phyloP scores from a whole-genome alignment of 2,797 vertebrate species.

The Onychomys torridus region DNA sequence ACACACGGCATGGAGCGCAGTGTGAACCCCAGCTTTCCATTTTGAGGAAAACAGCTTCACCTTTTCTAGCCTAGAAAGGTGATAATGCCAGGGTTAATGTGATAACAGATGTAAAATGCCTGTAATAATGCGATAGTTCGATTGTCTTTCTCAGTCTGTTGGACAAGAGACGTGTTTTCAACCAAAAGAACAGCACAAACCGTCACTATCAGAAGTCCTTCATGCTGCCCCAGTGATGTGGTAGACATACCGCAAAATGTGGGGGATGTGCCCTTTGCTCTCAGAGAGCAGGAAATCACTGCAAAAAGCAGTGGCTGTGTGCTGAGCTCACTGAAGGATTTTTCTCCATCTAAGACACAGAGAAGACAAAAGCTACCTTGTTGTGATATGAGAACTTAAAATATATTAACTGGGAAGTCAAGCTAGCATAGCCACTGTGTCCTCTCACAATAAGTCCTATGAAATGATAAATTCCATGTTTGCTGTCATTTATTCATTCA shows the following conservation, averaged over 20 bases:
- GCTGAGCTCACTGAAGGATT: neutral
- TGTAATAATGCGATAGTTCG: neutral
- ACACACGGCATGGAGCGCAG: neutral
- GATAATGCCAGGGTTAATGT: neutral
- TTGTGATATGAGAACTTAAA: constrained; percentile 7
- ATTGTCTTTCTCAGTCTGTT: neutral
- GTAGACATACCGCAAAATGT: neutral
- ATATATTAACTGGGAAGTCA: neutral
- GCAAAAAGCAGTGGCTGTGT: neutral
- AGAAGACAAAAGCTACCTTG: neutral
- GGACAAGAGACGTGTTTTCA: neutral
- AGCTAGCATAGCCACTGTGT: neutral
- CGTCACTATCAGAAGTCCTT: neutral
- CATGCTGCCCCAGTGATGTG: neutral
- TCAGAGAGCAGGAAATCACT: neutral
- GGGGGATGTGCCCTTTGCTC: neutral
- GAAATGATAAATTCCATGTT: neutral
- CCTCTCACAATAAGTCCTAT: neutral
- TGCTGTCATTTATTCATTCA: neutral
- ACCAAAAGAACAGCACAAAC: neutral
- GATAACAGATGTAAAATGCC: neutral
- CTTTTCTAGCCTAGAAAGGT: neutral
- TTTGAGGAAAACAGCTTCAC: neutral
- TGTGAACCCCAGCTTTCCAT: neutral
- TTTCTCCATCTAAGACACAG: neutral